These are phyloP conservation scores for Chroicocephalus ridibundus DNA, from an alignment of 2,113 vertebrate genomes.

Conservation along the genomic window DNA sequence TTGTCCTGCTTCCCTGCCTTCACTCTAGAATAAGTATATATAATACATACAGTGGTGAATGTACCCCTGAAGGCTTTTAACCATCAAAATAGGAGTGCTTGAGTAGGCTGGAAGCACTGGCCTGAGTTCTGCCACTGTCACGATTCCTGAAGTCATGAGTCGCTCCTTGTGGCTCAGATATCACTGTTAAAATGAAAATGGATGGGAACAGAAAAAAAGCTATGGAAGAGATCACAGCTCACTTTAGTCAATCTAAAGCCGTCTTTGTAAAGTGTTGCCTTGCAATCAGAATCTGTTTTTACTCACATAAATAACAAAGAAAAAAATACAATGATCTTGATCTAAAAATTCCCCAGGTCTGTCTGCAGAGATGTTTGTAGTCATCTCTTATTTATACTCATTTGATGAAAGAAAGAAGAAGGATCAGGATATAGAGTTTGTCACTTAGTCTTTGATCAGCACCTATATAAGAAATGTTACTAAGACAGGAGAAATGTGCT, in stretches of 20 bases:
- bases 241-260: not conserved
- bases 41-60: not conserved
- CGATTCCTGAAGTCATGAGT: not conserved
- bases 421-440: not conserved
- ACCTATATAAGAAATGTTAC: not conserved
- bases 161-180: not conserved
- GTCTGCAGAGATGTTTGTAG: slow-evolving; percentile 16
- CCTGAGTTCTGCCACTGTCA: not conserved
- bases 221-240: not conserved
- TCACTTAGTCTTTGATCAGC: slow-evolving; percentile 21
- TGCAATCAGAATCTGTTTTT: not conserved
- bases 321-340: not conserved
- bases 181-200: not conserved
- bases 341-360: not conserved
- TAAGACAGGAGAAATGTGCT: not conserved
- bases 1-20: not conserved
- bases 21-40: not conserved
- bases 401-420: slow-evolving; percentile 8
- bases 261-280: not conserved
- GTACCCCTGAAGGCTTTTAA: not conserved
- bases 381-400: slow-evolving; percentile 36
- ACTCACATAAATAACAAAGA: not conserved
- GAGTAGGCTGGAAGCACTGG: not conserved
- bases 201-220: not conserved
- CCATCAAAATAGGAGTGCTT: not conserved